Base-by-base conservation (phyloP, 1,140 invertebrate genomes). In the Chymomyza costata region DNA sequence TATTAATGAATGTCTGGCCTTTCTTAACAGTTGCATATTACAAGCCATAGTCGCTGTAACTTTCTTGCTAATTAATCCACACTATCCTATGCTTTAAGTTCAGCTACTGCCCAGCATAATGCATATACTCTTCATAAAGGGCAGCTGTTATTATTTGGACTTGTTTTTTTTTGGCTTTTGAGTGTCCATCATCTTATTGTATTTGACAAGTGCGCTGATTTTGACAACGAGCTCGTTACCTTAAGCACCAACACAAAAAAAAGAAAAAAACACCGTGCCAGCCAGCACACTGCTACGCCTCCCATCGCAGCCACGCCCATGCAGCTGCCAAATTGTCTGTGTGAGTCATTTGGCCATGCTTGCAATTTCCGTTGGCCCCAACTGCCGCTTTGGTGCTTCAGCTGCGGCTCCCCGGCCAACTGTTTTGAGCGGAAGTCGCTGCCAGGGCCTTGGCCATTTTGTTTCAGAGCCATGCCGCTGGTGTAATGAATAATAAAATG, bases 191-290 rank as follows among this genome's bases (percentile, higher is more conserved):
- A 78, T 60, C 57, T 49, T 78, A n/a, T n/a, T n/a, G n/a, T n/a
- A 46, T 78, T 78, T 78, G 71, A 78, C 71, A 78, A 78, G 73
- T 80, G 71, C 73, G 66, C 71, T 80, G 71, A 78, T 78, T 78
- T 46, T 34, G 25, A 18, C 31, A 10, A 13, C 21, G n/a, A n/a
- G n/a, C 47, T 10, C 8, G 30, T 32, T 35, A 30, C 30, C 40
- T 18, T 32, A 11, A n/a, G 10, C 13, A 13, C 34, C 31, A 11
- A 7, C 46, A 17, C 8, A 15, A 6, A n/a, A n/a, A n/a, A n/a
- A n/a, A n/a, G n/a, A n/a, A n/a, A n/a, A n/a, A n/a, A n/a, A 28
- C 41, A 35, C 18, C 14, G 7, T 11, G 6, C 31, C 14, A 21
- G 18, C 40, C 59, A 3, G 2, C 50, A 14, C 18, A 17, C 17